A percentile compares a stretch with the other conserved stretches of the same genome.
phyloP scores from a whole-genome alignment of 2,113 vertebrate genomes.

The Oryzias woworae region DNA sequence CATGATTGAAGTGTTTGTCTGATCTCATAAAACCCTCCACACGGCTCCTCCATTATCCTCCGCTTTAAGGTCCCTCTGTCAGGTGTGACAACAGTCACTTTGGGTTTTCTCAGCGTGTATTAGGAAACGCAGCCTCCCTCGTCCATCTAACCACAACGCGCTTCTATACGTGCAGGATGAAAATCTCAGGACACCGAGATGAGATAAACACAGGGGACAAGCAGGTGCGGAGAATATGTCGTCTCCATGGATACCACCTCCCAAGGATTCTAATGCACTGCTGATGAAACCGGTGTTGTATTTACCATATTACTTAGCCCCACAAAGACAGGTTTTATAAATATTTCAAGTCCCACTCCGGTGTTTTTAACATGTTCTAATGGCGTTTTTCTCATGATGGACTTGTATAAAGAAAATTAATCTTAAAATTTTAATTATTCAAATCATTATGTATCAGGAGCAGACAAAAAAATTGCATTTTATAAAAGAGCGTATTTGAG shows the following conservation, averaged over 20 bases:
- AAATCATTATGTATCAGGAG: no score
- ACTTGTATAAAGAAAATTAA: no score
- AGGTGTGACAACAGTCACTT: constrained; percentile 19
- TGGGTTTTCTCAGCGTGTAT: constrained; percentile 13
- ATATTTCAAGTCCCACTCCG: neutral
- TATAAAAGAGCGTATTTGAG: no score
- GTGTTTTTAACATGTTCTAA: no score
- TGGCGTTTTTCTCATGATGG: no score
- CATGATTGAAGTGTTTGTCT: constrained; percentile 57
- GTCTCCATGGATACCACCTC: constrained; percentile 42
- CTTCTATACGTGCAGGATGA: constrained; percentile 20
- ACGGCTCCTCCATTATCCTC: constrained; percentile 15
- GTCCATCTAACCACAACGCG: constrained; percentile 23
- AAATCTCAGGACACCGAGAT: constrained; percentile 19
- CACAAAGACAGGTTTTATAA: neutral
- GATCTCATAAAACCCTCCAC: constrained; percentile 7
- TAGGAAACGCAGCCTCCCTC: constrained; percentile 12
- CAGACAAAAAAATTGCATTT: no score
- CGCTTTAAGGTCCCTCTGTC: constrained; percentile 27
- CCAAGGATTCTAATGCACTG: constrained; percentile 21
- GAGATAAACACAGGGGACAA: constrained; percentile 4
- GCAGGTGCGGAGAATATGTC: constrained; percentile 16
- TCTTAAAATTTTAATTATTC: no score
- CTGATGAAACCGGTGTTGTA: neutral
- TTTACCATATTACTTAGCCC: constrained; percentile 6